Evolutionary conservation across 2,113 vertebrate genomes (phyloP), one percentile per base, ranked within the genome.

Genomic region (Antechinus stuartii): DNA sequence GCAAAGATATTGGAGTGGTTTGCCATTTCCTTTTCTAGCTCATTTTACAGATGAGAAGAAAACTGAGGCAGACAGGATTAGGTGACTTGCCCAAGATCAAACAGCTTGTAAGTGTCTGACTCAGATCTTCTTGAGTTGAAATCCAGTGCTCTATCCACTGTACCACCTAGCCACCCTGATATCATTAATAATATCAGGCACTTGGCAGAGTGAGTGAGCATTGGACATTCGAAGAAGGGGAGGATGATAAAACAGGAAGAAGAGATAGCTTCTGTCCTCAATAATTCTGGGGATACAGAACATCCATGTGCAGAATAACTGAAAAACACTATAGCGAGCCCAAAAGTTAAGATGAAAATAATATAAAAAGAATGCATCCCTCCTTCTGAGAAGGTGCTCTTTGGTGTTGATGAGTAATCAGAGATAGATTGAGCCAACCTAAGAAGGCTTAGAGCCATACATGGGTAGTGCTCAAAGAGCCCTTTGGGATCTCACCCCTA

Each of bases 361-460:
- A 76, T n/a, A 16, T n/a, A n/a, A n/a, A 76, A 76, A n/a, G 61
- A 76, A 76, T 76, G 61, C 14, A 76, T 16, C 5, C 35, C 10
- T 35, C 27, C 30, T 14, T 35, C 61, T 76, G 61, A 68, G 14
- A 68, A 68, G 11, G 30, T 68, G 4, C 14, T 12, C 35, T 76
- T 14, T n/a, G 61, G 35, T n/a, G 30, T 11, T 4, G 30, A 76
- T n/a, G 61, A 76, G 25, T 3, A 35, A 91, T 4, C 16, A 90
- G 52, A 3, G 12, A 54, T 16, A 52, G n/a, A 1, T 3, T 50
- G 50, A 92, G 23, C 1, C 0, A 0, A 11, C 35, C 30, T 6
- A 46, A 56, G 90, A 49, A 35, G 57, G 57, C 0, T 76, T n/a
- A 76, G 10, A 52, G 0, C 16, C 9, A 3, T 0, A 0, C 47